Base-by-base conservation (phyloP, 2,797 vertebrate genomes). In the Lycodopsis pacificus region DNA sequence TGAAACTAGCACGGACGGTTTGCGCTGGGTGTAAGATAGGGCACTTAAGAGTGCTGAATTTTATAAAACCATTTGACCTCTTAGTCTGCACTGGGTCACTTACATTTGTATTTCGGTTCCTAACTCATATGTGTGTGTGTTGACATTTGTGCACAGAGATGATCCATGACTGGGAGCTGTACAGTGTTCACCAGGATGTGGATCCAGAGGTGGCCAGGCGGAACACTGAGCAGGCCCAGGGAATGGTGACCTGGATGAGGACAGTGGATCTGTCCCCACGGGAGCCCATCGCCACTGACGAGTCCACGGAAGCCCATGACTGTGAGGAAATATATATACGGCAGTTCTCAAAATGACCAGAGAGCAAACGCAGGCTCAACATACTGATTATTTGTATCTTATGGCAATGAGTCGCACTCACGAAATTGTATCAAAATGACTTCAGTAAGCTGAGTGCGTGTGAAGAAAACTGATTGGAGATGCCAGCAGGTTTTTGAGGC, bases 91-190 rank as follows among this genome's bases (percentile, higher is more conserved):
- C 30, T 4, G 13, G 2, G 15, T 65, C 4, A n/a, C 20, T 22
- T 17, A 32, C 30, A 32, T 32, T 25, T 61, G 13, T 7, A 27
- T 27, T 54, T 30, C 10, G 27, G n/a, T 57, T 57, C 54, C 27
- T 32, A 32, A 57, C 27, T 15, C 27, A 30, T 2, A 0, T 63
- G 22, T 44, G 19, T 57, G 0, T 57, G 3, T 80, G 19, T 64
- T 4, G 66, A 44, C 71, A 15, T 51, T 0, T 77, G 48, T 66
- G 59, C 73, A 30, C 91, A 99, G 98, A 97, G 86, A 97, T 98
- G 92, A 96, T 95, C 86, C 93, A 90, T 40, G 98, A 99, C 85
- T 96, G 97, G 95, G 93, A 96, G 70, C 94, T 95, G 70, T 99
- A 98, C 53, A 96, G 96, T 30, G 81, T 95, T 49, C 93, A 97